Percentiles rank a stretch among this genome's conserved stretches.
Evolutionary conservation across 2,888 invertebrate genomes (phyloP).

Genomic region (Tipula vernalis): DNA sequence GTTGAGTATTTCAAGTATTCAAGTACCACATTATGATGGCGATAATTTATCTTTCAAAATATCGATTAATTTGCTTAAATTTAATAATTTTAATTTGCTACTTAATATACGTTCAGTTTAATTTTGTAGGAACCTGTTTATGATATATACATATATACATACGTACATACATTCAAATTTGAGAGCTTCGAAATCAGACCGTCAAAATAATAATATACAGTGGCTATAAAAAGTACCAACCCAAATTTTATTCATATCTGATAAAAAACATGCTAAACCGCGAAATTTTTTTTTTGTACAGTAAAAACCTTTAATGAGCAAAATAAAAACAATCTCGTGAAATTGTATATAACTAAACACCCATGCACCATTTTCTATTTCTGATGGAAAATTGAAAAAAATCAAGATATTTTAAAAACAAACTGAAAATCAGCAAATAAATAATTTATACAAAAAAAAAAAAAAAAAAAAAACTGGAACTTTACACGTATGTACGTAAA

Average conservation of each 20-base stretch:
- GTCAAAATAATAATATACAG: not conserved
- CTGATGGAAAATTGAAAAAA: not conserved
- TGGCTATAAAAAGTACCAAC: not conserved
- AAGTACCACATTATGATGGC: too few species aligned
- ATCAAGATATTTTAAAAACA: not conserved
- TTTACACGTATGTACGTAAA: not conserved
- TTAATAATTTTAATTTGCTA: too few species aligned
- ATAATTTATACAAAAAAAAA: not conserved
- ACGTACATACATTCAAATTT: not conserved
- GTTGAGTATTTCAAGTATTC: too few species aligned
- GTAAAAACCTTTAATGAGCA: not conserved
- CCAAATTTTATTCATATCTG: not conserved
- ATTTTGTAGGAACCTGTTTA: not conserved
- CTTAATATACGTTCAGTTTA: not conserved
- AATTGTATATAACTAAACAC: not conserved
- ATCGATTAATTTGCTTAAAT: too few species aligned
- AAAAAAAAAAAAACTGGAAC: not conserved
- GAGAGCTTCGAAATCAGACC: not conserved
- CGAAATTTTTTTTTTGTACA: not conserved
- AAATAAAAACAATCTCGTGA: not conserved
- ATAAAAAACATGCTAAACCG: not conserved
- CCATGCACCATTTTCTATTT: not conserved
- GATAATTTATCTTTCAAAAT: too few species aligned
- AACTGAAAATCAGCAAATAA: not conserved
- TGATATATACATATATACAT: too few species aligned